Base-by-base conservation (phyloP, 2,797 vertebrate genomes). In the Galago senegalensis region DNA sequence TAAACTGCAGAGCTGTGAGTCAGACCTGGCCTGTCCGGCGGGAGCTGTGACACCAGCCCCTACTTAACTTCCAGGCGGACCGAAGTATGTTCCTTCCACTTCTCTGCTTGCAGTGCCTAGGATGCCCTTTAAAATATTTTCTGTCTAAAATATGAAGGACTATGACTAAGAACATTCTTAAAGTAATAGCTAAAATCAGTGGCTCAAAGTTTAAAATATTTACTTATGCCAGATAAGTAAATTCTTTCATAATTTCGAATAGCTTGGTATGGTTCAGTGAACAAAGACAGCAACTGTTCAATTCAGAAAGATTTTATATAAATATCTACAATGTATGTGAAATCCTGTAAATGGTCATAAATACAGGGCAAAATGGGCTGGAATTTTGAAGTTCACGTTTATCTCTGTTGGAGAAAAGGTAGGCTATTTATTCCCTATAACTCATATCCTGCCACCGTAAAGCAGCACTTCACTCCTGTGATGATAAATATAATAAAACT, bases 31-130 rank as follows among this genome's bases (percentile, higher is more conserved):
- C 25, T 80, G 14, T 73, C n/a, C 23, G 11, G n/a, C 27, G 21
- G n/a, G 10, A 27, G 37, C 27, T 58, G 16, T 18, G 60, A 23
- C 0, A 29, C 4, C n/a, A 20, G 9, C 14, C 1, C 4, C 13
- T 31, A 34, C n/a, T 21, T 0, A 40, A 18, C 67, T 84, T 89
- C 23, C 25, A 34, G 80, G 18, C 7, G n/a, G 21, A 46, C 14
- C 14, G 49, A 84, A 75, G 2, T 5, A 25, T 37, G 11, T 65
- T 3, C 1, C 49, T 67, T 65, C 17, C 29, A 23, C 34, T 25
- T 79, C 40, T 29, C 27, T 34, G 1, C 17, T 40, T 49, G 1
- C 76, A 31, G 58, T 6, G 14, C 21, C 56, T 43, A 76, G 10
- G 11, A 77, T 58, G 34, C 3, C 67, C 0, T 37, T 67, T 46